A percentile compares a stretch with the other conserved stretches of the same genome.
Evolutionary conservation across 2,113 vertebrate species (phyloP).

Genomic region (Casuarius casuarius): DNA sequence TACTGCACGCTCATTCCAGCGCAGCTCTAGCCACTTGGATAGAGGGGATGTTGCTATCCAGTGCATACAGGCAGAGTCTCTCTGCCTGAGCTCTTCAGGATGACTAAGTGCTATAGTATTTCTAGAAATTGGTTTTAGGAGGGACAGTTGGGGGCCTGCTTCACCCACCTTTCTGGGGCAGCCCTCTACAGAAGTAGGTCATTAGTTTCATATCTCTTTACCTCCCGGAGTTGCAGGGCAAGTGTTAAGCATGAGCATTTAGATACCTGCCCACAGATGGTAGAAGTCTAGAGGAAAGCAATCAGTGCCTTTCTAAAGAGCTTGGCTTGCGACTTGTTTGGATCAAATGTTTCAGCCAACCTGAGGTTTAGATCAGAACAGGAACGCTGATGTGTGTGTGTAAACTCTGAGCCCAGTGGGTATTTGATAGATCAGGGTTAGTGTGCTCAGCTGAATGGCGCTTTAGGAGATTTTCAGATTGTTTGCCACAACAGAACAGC

Average conservation of each 20-base stretch:
- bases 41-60: background rate
- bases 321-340: background rate
- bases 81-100: background rate
- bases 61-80: rapidly evolving
- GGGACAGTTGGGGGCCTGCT: background rate
- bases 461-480: rapidly evolving
- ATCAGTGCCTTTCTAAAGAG: background rate
- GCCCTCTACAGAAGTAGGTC: background rate
- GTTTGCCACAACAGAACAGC: background rate
- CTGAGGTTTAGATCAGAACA: background rate
- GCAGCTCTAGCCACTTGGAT: background rate
- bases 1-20: background rate
- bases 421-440: rapidly evolving
- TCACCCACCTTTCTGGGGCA: background rate
- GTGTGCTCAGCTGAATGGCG: background rate
- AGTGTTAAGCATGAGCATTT: background rate
- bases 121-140: background rate
- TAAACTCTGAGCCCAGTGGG: background rate
- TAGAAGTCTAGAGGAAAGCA: background rate
- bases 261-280: background rate
- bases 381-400: rapidly evolving
- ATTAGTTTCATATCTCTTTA: background rate
- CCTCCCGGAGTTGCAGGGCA: background rate
- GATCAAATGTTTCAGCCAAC: background rate
- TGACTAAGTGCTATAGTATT: background rate